Base-by-base conservation (phyloP, 37 sponge, comb jelly and placozoan species). In the Chondrosia reniformis region DNA sequence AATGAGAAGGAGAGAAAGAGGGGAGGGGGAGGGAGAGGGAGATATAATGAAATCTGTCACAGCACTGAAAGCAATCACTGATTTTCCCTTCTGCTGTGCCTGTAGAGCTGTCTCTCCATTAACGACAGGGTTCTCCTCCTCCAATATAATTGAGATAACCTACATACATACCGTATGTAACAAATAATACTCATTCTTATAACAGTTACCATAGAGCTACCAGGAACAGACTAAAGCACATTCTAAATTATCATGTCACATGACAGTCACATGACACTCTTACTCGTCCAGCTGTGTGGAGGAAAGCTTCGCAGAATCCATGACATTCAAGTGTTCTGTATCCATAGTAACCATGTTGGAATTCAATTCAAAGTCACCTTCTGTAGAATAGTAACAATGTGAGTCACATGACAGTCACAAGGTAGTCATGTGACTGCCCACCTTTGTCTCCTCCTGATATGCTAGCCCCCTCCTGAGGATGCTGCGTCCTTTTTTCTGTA, bases 391-490 rank as follows among this genome's bases (percentile, higher is more conserved):
- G 27, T 33, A 57, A 13, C 4, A 38, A 3, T 55, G n/a, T 58
- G 4, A 3, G 4, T 32, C 37, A 76, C 4, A 27, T n/a, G n/a
- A n/a, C n/a, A n/a, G n/a, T n/a, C n/a, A n/a, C n/a, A n/a, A n/a
- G n/a, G n/a, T n/a, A n/a, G n/a, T n/a, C n/a, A n/a, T 66, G 3
- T 21, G n/a, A 22, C 3, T 6, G 37, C 67, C 66, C 69, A 38
- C 90, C 90, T 9, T 43, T 80, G 21, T 83, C 55, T 74, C 75
- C 25, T 46, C 85, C 58, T 37, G 69, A 40, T 31, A 73, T 83
- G 46, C 41, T 79, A 56, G 82, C 34, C 65, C 85, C 91, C 34
- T 93, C 89, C 6, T 89, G 86, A 28, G 97, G 97, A 79, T 91
- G 91, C 84, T 96, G 97, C 34, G 80, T 81, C 97, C 97, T 92